Percentiles rank a stretch among this genome's conserved stretches.
Conservation (phyloP, 2,113 vertebrate species). For the Puntigrus tetrazona region DNA sequence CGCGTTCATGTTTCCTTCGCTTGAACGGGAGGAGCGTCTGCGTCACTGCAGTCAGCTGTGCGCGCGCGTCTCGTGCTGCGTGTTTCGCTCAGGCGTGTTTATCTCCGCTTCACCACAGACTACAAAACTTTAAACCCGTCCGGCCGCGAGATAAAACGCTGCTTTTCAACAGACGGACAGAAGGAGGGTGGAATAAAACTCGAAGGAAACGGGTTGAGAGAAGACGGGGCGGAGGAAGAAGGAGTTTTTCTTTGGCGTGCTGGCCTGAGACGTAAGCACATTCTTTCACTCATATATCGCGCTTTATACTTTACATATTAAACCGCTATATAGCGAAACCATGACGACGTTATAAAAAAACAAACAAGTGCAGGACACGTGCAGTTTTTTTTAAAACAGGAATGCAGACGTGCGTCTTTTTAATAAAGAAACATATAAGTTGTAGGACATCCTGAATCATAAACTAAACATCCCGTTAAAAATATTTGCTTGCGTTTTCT, state of each 20-base stretch:
- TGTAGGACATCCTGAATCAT: background rate
- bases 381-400: background rate
- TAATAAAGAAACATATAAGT: background rate
- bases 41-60: slow-evolving; percentile 39
- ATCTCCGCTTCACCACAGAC: slow-evolving; percentile 4
- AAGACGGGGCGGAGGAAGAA: slow-evolving; percentile 23
- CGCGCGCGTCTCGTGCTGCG: background rate
- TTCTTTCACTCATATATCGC: slow-evolving; percentile 6
- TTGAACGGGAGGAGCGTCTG: background rate
- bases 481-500: background rate
- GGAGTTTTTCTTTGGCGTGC: slow-evolving; percentile 29
- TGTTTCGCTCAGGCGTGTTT: slow-evolving; percentile 18
- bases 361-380: background rate
- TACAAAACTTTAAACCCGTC: background rate
- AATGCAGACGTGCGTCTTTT: background rate
- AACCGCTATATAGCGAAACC: background rate
- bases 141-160: background rate
- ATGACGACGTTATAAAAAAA: background rate
- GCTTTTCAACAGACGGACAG: background rate
- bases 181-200: background rate
- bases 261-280: slow-evolving; percentile 46
- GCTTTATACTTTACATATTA: background rate
- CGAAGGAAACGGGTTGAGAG: background rate
- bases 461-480: background rate
- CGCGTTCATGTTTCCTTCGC: background rate